These are phyloP conservation scores for Leucopsar rothschildi DNA, from an alignment of 2,113 vertebrate species.

Conservation along the genomic window DNA sequence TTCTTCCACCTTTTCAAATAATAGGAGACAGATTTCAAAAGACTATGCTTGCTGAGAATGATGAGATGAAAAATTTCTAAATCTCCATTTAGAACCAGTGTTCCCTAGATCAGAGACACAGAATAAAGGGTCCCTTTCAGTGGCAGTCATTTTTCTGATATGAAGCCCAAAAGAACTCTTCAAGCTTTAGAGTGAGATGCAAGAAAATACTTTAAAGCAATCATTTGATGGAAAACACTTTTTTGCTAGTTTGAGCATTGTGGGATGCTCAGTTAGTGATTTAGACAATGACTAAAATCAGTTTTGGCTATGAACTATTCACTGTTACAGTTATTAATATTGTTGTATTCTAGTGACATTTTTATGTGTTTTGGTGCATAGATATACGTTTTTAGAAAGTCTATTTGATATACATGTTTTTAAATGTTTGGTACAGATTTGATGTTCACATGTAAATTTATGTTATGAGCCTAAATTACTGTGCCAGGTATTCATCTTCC, in stretches of 20 bases:
- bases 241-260: neutral
- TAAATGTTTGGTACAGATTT: neutral
- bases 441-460: neutral
- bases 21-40: neutral
- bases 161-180: neutral
- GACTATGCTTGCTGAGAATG: neutral
- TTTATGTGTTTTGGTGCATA: neutral
- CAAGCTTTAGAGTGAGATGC: neutral
- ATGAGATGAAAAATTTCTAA: neutral
- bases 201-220: neutral
- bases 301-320: neutral
- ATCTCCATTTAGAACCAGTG: neutral
- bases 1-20: neutral
- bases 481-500: conserved; percentile 24
- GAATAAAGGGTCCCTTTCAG: neutral
- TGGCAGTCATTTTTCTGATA: neutral
- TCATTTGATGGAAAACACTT: neutral
- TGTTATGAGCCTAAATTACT: neutral
- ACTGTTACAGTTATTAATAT: neutral
- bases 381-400: neutral
- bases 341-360: neutral
- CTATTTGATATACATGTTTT: neutral
- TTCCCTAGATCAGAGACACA: neutral
- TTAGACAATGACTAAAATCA: neutral
- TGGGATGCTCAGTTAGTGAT: neutral